Percentiles rank a stretch among this genome's conserved stretches.
phyloP scores from a whole-genome alignment of 64 coral and sea anemone species.

The Stichodactyla mertensii region DNA sequence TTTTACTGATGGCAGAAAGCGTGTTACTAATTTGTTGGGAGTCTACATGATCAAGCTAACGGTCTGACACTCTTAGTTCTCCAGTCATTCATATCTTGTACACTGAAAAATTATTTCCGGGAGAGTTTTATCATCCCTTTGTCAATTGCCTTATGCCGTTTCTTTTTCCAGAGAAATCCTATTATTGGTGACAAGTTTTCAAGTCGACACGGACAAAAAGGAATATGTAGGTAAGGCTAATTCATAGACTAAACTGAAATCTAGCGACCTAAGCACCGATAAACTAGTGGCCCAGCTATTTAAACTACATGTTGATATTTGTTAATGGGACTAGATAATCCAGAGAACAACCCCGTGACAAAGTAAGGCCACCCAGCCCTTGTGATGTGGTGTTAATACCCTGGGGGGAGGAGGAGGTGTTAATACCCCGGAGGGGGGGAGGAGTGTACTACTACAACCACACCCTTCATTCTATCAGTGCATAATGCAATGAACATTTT shows the following conservation, averaged over 20 bases:
- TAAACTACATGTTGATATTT: too few species aligned
- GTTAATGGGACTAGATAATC: too few species aligned
- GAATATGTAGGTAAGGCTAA: constrained; percentile 83
- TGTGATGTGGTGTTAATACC: too few species aligned
- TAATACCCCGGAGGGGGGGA: too few species aligned
- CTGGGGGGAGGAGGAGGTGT: not conserved
- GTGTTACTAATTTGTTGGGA: constrained; percentile 21
- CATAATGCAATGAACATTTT: not conserved
- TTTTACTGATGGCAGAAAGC: constrained; percentile 28
- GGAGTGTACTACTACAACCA: not conserved
- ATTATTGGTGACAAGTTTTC: constrained; percentile 99
- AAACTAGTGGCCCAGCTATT: too few species aligned
- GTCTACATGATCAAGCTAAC: constrained; percentile 34
- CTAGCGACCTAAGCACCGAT: too few species aligned
- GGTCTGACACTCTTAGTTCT: constrained; percentile 43
- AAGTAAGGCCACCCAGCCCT: too few species aligned
- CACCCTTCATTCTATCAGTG: not conserved
- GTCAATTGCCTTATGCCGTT: not conserved
- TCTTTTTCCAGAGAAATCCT: constrained; percentile 79
- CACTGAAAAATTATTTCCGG: not conserved
- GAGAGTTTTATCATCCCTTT: not conserved
- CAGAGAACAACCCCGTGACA: too few species aligned
- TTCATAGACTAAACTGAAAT: not conserved
- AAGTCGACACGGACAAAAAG: constrained; percentile 98
- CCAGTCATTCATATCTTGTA: not conserved